Evolutionary conservation across 1,140 invertebrate genomes (phyloP).

Genomic region (Cotesia chilonis): DNA sequence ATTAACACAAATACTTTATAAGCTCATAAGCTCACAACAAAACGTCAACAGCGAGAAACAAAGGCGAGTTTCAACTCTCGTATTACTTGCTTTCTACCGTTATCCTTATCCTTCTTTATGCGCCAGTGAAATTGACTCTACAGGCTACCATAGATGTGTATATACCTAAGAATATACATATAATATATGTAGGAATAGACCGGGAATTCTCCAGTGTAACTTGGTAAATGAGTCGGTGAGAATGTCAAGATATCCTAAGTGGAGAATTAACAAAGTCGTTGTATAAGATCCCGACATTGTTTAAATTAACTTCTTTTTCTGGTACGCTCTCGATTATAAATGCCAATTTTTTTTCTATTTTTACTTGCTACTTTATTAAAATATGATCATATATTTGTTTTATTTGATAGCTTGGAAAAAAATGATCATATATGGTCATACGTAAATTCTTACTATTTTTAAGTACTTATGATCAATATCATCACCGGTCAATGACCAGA

Average conservation of each 20-base stretch:
- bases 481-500: too few relatives aligned
- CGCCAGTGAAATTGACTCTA: slow-evolving; percentile 21
- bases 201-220: slow-evolving; percentile 33
- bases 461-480: too few relatives aligned
- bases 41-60: slow-evolving; percentile 45
- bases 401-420: too few relatives aligned
- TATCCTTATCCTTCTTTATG: slow-evolving; percentile 23
- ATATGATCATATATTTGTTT: too few relatives aligned
- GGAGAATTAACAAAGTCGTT: slow-evolving; percentile 46
- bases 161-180: background rate
- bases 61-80: slow-evolving; percentile 43
- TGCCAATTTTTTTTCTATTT: slow-evolving; percentile 5
- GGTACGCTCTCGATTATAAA: slow-evolving; percentile 10
- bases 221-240: slow-evolving; percentile 10
- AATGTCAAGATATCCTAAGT: slow-evolving; percentile 38
- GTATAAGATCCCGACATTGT: slow-evolving; percentile 42
- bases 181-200: too few relatives aligned
- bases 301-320: slow-evolving; percentile 48
- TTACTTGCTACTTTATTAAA: background rate
- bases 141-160: background rate
- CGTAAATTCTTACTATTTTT: too few relatives aligned
- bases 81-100: slow-evolving; percentile 19
- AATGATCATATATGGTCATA: too few relatives aligned
- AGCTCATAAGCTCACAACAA: slow-evolving; percentile 58
- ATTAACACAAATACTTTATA: slow-evolving; percentile 57